Percentiles rank a stretch among this genome's conserved stretches.
These are phyloP conservation scores for Zoanthus sansibaricus DNA, from an alignment of 92 coral and sea anemone genomes.

Conservation along the genomic window DNA sequence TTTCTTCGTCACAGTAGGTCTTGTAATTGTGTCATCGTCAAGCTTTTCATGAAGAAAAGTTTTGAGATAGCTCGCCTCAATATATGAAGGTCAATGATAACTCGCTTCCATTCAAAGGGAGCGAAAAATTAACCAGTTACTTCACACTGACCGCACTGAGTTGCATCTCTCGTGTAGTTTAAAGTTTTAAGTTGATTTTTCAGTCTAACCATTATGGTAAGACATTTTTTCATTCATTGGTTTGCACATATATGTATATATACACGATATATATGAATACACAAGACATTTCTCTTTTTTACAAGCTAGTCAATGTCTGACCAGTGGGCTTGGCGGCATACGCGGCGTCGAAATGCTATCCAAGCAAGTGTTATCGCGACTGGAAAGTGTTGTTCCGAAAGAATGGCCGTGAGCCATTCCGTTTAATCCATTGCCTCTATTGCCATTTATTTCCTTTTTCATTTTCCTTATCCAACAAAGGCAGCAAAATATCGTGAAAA, in stretches of 20 bases:
- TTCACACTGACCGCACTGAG: neutral
- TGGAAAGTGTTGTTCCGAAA: conserved; percentile 47
- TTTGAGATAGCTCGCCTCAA: neutral
- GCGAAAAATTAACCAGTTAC: neutral
- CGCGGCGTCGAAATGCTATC: neutral
- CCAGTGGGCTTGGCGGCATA: conserved; percentile 3
- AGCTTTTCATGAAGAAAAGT: neutral
- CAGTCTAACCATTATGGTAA: neutral
- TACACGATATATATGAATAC: neutral
- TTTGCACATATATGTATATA: no score
- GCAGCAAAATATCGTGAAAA: conserved; percentile 72
- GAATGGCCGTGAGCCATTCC: conserved; percentile 67
- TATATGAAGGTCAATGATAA: no score
- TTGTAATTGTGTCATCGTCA: conserved; percentile 12
- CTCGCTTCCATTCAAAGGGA: neutral
- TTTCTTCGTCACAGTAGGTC: conserved; percentile 8
- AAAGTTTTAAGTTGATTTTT: neutral
- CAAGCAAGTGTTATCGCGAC: conserved; percentile 18
- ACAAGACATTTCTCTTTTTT: neutral
- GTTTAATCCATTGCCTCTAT: conserved; percentile 54
- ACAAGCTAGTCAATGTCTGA: neutral
- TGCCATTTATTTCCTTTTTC: conserved; percentile 60
- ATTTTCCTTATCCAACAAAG: conserved; percentile 83
- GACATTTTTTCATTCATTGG: neutral
- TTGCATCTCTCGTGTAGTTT: neutral